Percentiles rank a stretch among this genome's conserved stretches.
Evolutionary conservation across 2,888 invertebrate species (phyloP).

Genomic region (Zaprionus obscuricornis): DNA sequence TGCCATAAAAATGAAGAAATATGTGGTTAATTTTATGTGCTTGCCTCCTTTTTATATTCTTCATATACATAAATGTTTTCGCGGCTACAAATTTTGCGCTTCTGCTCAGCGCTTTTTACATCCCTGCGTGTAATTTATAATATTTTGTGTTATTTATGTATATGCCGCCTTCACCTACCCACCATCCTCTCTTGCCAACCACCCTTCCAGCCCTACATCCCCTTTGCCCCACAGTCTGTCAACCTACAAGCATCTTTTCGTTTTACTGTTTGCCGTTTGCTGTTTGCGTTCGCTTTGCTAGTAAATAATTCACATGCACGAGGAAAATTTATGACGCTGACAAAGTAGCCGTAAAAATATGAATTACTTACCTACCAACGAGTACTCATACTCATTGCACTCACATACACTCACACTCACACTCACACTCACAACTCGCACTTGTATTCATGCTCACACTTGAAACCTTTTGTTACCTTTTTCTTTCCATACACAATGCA

Average conservation of each 20-base stretch:
- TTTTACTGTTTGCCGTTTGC: slow-evolving; percentile 51
- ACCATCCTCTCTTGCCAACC: not conserved
- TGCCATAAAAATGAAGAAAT: slow-evolving; percentile 82
- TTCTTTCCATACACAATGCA: slow-evolving; percentile 23
- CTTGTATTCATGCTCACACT: not conserved
- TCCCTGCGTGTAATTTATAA: slow-evolving; percentile 75
- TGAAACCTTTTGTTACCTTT: not conserved
- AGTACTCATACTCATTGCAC: slow-evolving; percentile 14
- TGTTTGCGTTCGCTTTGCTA: slow-evolving; percentile 55
- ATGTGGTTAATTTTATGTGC: slow-evolving; percentile 82
- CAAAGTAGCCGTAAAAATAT: slow-evolving; percentile 78
- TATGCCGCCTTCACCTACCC: slow-evolving; percentile 42
- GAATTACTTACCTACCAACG: slow-evolving; percentile 57
- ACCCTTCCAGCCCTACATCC: not conserved
- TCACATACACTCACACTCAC: slow-evolving; percentile 12
- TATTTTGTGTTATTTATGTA: slow-evolving; percentile 74
- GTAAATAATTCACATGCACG: slow-evolving; percentile 74
- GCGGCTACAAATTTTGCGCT: slow-evolving; percentile 73
- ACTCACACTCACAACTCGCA: not conserved
- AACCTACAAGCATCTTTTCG: slow-evolving; percentile 23
- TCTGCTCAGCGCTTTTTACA: slow-evolving; percentile 55
- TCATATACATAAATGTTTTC: slow-evolving; percentile 68
- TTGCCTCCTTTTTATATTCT: slow-evolving; percentile 70
- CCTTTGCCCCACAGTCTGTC: not conserved
- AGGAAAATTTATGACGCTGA: slow-evolving; percentile 71